Conservation (phyloP, 2,888 invertebrate species). For the Eretmocerus hayati region DNA sequence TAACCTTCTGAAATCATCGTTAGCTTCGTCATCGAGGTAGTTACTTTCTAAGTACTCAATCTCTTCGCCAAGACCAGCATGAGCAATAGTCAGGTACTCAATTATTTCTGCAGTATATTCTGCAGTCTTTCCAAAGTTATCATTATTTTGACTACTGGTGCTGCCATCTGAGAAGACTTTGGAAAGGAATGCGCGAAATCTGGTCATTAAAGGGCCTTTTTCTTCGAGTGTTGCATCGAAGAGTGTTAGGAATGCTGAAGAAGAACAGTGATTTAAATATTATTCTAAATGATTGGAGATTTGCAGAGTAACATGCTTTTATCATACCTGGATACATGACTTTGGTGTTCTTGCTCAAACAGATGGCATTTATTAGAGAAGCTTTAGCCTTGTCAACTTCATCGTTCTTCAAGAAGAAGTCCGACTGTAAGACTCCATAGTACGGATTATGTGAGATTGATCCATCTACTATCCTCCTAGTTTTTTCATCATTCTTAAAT, state of each 20-base stretch:
- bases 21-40: constrained; percentile 14
- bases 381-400: constrained; percentile 19
- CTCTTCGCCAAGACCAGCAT: constrained; percentile 11
- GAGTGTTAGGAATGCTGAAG: constrained; percentile 13
- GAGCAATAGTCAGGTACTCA: constrained; percentile 15
- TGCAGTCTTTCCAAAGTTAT: background rate
- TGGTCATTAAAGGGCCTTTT: constrained; percentile 9
- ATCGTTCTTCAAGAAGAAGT: constrained; percentile 20
- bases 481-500: constrained; percentile 17
- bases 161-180: constrained; percentile 9
- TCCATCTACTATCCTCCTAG: constrained; percentile 13
- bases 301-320: background rate
- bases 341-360: constrained; percentile 16
- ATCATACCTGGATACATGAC: constrained; percentile 20
- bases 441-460: constrained; percentile 19
- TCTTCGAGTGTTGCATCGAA: constrained; percentile 19
- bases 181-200: constrained; percentile 9
- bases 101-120: constrained; percentile 5
- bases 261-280: too few relatives aligned
- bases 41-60: constrained; percentile 13
- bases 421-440: constrained; percentile 18
- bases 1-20: constrained; percentile 13
- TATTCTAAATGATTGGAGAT: background rate
- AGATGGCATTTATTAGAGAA: constrained; percentile 16
- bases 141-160: background rate